Evolutionary conservation across 2,888 invertebrate genomes (phyloP).

Genomic region (Lasiommata megera): DNA sequence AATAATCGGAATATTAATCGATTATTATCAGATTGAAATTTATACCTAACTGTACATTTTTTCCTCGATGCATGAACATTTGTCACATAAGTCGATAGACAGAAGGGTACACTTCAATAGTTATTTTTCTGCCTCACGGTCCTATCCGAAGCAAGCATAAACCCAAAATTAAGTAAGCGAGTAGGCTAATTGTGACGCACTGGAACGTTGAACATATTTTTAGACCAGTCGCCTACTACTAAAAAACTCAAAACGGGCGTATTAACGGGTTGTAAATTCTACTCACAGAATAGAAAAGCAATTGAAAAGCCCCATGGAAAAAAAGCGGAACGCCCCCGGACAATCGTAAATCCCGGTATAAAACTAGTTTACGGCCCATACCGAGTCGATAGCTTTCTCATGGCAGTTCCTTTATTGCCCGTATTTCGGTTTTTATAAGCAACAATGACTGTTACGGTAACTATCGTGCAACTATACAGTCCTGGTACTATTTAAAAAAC

Average conservation of each 20-base stretch:
- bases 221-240: too few species aligned
- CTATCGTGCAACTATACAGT: not conserved
- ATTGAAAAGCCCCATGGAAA: conserved; percentile 14
- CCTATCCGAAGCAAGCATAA: too few species aligned
- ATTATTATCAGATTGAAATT: too few species aligned
- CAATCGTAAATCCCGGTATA: conserved; percentile 34
- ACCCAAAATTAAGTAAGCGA: too few species aligned
- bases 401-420: conserved; percentile 7
- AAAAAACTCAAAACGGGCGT: not conserved
- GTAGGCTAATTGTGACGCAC: too few species aligned
- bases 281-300: conserved; percentile 6
- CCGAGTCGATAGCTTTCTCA: conserved; percentile 17
- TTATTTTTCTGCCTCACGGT: too few species aligned
- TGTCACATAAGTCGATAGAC: too few species aligned
- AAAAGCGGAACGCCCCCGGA: conserved; percentile 26
- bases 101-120: too few species aligned
- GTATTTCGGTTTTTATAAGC: conserved; percentile 22
- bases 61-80: too few species aligned
- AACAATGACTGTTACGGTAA: conserved; percentile 4
- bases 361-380: conserved; percentile 29
- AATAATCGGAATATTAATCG: too few species aligned
- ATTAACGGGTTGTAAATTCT: conserved; percentile 2
- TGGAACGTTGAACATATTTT: too few species aligned
- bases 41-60: too few species aligned
- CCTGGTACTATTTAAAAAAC: not conserved